Evolutionary conservation across 2,888 invertebrate genomes (phyloP), one percentile per base, ranked within the genome.

Genomic region (Stenurella melanura): DNA sequence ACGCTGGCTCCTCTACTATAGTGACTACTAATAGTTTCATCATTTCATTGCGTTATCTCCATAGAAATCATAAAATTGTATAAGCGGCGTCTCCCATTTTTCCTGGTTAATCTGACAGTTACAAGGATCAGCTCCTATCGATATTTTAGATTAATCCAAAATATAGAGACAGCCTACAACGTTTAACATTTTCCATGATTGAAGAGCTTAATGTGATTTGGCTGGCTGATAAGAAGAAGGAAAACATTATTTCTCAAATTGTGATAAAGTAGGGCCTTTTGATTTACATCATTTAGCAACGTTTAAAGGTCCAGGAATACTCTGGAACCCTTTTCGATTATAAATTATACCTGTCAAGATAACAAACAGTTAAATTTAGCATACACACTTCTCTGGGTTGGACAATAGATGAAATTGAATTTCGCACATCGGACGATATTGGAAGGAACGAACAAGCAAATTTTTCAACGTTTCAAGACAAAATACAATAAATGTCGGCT

Each of bases 341-440:
- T 60, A 60, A 60, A 60, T 70, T 57, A 34, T 38, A 19, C n/a
- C 58, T 15, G 38, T 38, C 70, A 70, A 60, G 69, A 69, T 70
- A 70, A 58, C 70, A 30, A 60, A 60, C 21, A 38, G 56, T 69
- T 69, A 26, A 60, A 60, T 70, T 70, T 60, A 70, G 70, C 60
- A 70, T 70, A 70, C 7, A 57, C 18, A 50, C n/a, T 50, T 26
- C 68, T 56, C 18, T 11, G 21, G 11, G 15, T 34, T 21, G 60
- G 58, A 38, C 42, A 60, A 60, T 70, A 61, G 60, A 50, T 60
- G 57, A 30, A 69, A 57, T 69, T 70, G 70, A 42, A 58, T 58
- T 70, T 58, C 21, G 34, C 50, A 68, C 15, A 57, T 34, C n/a
- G 30, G 30, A 1, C 15, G n/a, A 17, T 17, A 17, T 17, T 66